Percentiles rank a stretch among this genome's conserved stretches.
Conservation (phyloP, 2,888 invertebrate species). For the Cheilosia impressa region DNA sequence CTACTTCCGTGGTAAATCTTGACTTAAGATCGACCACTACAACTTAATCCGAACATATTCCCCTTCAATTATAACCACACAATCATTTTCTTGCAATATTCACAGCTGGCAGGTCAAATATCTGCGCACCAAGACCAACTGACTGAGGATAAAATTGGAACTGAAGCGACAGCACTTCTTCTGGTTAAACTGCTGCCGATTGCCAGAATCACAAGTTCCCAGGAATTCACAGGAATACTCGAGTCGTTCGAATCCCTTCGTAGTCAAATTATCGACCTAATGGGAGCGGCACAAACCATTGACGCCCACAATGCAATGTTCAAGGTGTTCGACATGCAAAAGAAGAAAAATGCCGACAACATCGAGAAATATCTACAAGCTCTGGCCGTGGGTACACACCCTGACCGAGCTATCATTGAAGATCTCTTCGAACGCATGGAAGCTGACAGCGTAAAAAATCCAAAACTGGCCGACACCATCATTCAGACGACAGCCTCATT, state of each 20-base stretch:
- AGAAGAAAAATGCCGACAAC: slow-evolving; percentile 84
- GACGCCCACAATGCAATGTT: slow-evolving; percentile 88
- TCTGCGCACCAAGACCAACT: slow-evolving; percentile 85
- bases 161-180: slow-evolving; percentile 86
- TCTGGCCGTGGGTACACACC: slow-evolving; percentile 88
- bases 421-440: slow-evolving; percentile 78
- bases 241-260: slow-evolving; percentile 79
- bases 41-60: too few species aligned
- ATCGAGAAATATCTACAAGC: slow-evolving; percentile 91
- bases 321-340: slow-evolving; percentile 86
- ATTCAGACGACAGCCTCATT: slow-evolving; percentile 88
- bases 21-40: too few species aligned
- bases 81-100: neutral
- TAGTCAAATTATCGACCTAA: slow-evolving; percentile 88
- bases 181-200: slow-evolving; percentile 87
- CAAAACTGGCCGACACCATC: slow-evolving; percentile 88
- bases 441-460: slow-evolving; percentile 84
- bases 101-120: slow-evolving; percentile 85
- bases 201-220: slow-evolving; percentile 86
- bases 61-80: too few species aligned
- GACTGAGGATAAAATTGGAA: slow-evolving; percentile 86
- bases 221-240: slow-evolving; percentile 85
- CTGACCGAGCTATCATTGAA: slow-evolving; percentile 85
- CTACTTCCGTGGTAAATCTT: too few species aligned
- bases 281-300: slow-evolving; percentile 88